Conservation (phyloP, 2,797 vertebrate species). For the Scomberomorus guttatus region DNA sequence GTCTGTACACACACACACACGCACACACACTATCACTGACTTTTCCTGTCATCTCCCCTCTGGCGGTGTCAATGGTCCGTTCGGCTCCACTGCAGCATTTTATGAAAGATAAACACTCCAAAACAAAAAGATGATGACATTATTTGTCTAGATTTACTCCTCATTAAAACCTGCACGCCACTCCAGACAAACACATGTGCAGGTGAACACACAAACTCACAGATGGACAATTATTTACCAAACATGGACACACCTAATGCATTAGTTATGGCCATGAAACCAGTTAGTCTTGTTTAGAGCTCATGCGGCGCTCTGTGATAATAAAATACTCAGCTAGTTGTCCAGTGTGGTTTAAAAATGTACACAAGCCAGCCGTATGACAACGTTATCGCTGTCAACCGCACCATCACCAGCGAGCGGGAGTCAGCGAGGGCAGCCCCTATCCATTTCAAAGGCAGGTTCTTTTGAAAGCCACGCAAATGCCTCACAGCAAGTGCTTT, state of each 20-base stretch:
- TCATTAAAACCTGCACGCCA: constrained; percentile 42
- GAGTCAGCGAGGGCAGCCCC: constrained; percentile 62
- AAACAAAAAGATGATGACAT: constrained; percentile 64
- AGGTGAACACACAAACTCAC: constrained; percentile 79
- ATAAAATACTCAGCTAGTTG: constrained; percentile 16
- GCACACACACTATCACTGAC: constrained; percentile 22
- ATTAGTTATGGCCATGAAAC: constrained; percentile 61
- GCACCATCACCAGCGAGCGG: constrained; percentile 19
- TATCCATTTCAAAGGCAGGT: constrained; percentile 59
- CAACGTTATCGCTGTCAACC: constrained; percentile 62
- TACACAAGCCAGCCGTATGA: constrained; percentile 49
- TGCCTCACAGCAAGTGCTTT: constrained; percentile 54
- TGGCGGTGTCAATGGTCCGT: constrained; percentile 37
- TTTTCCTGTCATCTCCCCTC: constrained; percentile 55
- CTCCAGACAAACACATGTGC: constrained; percentile 58
- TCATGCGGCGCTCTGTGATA: constrained; percentile 16
- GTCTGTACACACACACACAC: constrained; percentile 14
- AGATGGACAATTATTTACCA: constrained; percentile 58
- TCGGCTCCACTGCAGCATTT: constrained; percentile 44
- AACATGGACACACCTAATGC: constrained; percentile 44
- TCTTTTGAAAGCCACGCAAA: constrained; percentile 31
- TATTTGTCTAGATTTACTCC: constrained; percentile 48
- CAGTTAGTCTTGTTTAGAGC: constrained; percentile 70
- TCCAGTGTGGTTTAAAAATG: constrained; percentile 43
- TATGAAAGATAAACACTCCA: constrained; percentile 72